Conservation (phyloP, 2,113 vertebrate genomes). For the Plecturocebus donacophilus region DNA sequence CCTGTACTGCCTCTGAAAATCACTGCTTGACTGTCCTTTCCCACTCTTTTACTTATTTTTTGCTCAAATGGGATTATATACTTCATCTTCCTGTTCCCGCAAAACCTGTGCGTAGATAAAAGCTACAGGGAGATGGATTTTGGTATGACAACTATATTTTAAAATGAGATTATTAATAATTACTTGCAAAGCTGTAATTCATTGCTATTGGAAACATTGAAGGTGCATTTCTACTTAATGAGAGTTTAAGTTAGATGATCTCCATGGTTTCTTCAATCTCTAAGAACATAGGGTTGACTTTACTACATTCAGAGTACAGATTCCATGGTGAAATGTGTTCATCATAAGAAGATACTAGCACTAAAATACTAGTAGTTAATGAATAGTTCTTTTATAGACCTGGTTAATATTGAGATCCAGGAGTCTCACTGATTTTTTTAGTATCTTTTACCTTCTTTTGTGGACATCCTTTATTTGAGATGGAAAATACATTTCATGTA, state of each 20-base stretch:
- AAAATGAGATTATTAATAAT: background rate
- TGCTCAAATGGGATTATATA: background rate
- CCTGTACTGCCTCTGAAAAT: background rate
- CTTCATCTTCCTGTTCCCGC: background rate
- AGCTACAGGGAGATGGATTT: background rate
- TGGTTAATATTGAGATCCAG: background rate
- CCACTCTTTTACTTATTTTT: background rate
- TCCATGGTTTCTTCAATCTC: background rate
- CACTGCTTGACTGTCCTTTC: background rate
- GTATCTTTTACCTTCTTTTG: background rate
- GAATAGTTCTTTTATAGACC: background rate
- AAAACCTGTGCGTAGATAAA: background rate
- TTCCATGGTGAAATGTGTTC: background rate
- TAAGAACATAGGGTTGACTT: background rate
- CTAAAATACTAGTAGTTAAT: slow-evolving; percentile 7
- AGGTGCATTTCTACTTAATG: background rate
- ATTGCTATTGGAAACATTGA: slow-evolving; percentile 7
- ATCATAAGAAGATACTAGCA: background rate
- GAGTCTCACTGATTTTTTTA: background rate
- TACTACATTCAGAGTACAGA: background rate
- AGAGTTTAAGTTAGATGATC: background rate
- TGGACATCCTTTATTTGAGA: background rate
- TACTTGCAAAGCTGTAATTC: background rate
- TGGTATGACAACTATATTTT: background rate
- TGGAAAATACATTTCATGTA: background rate